Conservation (phyloP, 92 coral and sea anemone genomes). For the Zoanthus sansibaricus region DNA sequence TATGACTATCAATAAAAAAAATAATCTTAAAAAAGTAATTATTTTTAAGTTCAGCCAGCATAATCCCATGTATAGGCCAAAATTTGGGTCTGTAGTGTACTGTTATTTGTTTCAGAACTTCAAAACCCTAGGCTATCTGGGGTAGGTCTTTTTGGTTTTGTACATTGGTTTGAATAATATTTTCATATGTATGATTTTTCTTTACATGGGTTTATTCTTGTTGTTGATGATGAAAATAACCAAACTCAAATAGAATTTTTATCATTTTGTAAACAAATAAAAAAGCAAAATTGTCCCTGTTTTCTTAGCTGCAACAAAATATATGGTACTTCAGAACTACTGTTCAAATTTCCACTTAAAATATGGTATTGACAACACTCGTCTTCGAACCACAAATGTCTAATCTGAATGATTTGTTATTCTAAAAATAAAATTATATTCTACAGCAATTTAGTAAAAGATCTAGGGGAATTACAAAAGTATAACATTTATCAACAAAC, state of each 20-base stretch:
- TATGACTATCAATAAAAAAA: no score
- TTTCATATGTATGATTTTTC: background rate
- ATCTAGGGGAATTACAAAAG: background rate
- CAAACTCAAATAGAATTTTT: no score
- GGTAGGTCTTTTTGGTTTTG: background rate
- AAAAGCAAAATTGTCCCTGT: background rate
- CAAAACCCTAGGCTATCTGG: background rate
- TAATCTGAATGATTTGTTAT: background rate
- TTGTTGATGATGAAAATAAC: no score
- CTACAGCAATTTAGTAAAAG: background rate
- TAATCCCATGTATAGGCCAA: no score
- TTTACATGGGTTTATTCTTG: background rate
- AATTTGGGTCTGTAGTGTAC: no score
- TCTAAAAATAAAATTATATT: background rate
- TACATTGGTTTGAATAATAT: background rate
- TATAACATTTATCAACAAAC: background rate
- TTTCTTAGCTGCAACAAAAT: constrained; percentile 4
- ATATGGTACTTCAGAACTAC: background rate
- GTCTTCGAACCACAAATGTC: background rate
- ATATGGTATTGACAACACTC: background rate
- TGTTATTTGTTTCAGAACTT: background rate
- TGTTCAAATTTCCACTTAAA: background rate
- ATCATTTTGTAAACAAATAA: no score
- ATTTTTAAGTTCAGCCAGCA: no score
- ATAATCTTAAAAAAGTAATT: no score